A percentile compares a stretch with the other conserved stretches of the same genome.
These are phyloP conservation scores for Elephas maximus DNA, from an alignment of 2,113 vertebrate species.

Conservation along the genomic window DNA sequence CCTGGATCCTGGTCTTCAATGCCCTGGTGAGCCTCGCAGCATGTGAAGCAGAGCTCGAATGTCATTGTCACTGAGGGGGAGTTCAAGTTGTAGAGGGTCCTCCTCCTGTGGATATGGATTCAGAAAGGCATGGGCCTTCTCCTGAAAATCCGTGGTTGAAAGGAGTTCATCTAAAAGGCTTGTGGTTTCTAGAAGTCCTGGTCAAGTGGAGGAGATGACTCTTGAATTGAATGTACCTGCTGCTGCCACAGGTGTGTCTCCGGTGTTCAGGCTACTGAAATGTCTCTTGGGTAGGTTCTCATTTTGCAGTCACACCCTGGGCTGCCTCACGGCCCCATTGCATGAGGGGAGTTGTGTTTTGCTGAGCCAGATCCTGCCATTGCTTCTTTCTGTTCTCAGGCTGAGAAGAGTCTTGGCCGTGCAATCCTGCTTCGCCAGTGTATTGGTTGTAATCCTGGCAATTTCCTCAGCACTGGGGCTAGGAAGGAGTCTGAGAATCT, in stretches of 20 bases:
- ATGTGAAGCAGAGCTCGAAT: neutral
- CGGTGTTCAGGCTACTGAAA: rapidly evolving
- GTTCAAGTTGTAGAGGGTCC: neutral
- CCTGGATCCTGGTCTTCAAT: too few relatives aligned
- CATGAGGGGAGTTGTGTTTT: too few relatives aligned
- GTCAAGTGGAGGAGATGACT: neutral
- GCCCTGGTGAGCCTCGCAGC: neutral
- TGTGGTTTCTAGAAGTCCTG: neutral
- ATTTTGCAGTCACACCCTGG: too few relatives aligned
- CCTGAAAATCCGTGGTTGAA: neutral
- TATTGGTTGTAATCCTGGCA: conserved; percentile 2
- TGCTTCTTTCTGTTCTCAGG: too few relatives aligned
- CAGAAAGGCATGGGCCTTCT: neutral
- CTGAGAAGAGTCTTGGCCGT: neutral
- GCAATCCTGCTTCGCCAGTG: neutral
- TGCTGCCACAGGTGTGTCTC: too few relatives aligned
- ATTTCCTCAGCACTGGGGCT: neutral
- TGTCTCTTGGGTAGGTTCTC: neutral
- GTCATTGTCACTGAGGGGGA: neutral
- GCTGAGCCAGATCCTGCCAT: neutral
- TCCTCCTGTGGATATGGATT: neutral
- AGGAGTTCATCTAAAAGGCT: neutral
- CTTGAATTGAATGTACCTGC: too few relatives aligned
- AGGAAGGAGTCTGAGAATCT: neutral
- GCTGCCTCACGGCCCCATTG: neutral